Percentiles rank a stretch among this genome's conserved stretches.
Conservation (phyloP, 2,797 vertebrate genomes). For the Spinibarbus caldwelli region DNA sequence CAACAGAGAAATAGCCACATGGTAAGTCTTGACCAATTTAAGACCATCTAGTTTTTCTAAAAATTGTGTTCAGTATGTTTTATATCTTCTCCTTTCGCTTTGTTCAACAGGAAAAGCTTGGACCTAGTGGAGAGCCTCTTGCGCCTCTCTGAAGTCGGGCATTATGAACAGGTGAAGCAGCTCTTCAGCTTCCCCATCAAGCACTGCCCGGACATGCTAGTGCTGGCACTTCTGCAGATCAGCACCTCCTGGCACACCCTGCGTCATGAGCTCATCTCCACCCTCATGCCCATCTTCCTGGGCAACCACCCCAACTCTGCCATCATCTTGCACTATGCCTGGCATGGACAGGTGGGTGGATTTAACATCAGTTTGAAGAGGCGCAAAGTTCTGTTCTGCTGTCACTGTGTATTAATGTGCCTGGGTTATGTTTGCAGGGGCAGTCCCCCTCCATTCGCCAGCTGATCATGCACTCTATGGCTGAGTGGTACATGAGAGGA, state of each 20-base stretch:
- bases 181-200: slow-evolving; percentile 99
- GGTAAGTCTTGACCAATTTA: slow-evolving; percentile 71
- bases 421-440: slow-evolving; percentile 74
- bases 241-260: slow-evolving; percentile 98
- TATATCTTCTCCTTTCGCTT: background rate
- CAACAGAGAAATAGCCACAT: slow-evolving; percentile 98
- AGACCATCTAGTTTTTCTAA: background rate
- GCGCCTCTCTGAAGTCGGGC: slow-evolving; percentile 93
- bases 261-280: slow-evolving; percentile 98
- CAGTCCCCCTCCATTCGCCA: slow-evolving; percentile 99
- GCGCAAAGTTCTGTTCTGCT: background rate
- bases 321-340: slow-evolving; percentile 99
- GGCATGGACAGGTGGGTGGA: slow-evolving; percentile 94
- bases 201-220: slow-evolving; percentile 98
- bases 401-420: background rate
- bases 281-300: slow-evolving; percentile 98
- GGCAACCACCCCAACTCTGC: slow-evolving; percentile 99
- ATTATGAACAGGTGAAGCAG: slow-evolving; percentile 99
- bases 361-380: background rate
- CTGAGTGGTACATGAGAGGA: slow-evolving; percentile 99
- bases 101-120: slow-evolving; percentile 92
- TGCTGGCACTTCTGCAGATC: slow-evolving; percentile 95
- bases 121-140: slow-evolving; percentile 97
- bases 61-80: no score
- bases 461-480: slow-evolving; percentile 99